phyloP scores from a whole-genome alignment of 1,140 invertebrate genomes.

The Fopius arisanus region DNA sequence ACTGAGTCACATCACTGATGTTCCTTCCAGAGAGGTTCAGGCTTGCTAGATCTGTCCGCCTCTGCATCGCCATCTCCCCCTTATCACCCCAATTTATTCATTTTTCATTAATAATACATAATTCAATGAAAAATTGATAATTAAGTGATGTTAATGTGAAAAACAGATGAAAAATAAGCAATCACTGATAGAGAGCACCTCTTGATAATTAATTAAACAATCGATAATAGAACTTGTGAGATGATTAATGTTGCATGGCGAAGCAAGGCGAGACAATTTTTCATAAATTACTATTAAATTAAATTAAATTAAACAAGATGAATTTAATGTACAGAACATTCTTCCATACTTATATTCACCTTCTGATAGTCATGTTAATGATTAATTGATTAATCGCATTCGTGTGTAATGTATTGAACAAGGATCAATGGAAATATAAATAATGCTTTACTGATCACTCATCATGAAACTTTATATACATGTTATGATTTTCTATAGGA shows the following conservation, averaged over 20 bases:
- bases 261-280: slow-evolving; percentile 21
- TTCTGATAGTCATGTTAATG: slow-evolving; percentile 12
- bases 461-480: background rate
- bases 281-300: background rate
- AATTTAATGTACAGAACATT: slow-evolving; percentile 44
- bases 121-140: background rate
- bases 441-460: background rate
- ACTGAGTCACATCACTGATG: slow-evolving; percentile 26
- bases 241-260: slow-evolving; percentile 14
- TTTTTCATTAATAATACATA: background rate
- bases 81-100: background rate
- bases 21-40: slow-evolving; percentile 34
- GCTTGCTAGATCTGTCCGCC: slow-evolving; percentile 26
- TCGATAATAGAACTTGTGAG: background rate
- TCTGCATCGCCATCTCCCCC: background rate
- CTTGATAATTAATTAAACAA: background rate
- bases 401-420: slow-evolving; percentile 2
- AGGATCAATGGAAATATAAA: background rate
- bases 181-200: slow-evolving; percentile 8
- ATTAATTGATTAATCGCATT: slow-evolving; percentile 5
- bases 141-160: slow-evolving; percentile 5
- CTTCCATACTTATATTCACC: slow-evolving; percentile 41
- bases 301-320: background rate
- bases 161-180: background rate
- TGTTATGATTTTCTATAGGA: too few relatives aligned